Percentiles rank a stretch among this genome's conserved stretches.
phyloP scores from a whole-genome alignment of 37 sponge, comb jelly and placozoan genomes.

The Tethya wilhelma region DNA sequence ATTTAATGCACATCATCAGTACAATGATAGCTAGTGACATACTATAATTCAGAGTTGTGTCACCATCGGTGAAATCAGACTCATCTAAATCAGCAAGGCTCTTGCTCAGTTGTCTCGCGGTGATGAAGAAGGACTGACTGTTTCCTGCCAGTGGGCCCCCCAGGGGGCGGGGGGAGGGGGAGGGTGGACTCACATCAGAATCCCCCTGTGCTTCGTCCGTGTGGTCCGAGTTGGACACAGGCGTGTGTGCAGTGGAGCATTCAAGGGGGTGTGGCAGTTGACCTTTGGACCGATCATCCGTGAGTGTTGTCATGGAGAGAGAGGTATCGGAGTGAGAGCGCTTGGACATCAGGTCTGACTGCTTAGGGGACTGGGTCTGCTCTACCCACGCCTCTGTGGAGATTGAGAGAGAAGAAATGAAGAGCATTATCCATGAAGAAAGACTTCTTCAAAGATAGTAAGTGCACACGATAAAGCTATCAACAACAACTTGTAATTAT shows the following conservation, averaged over 20 bases:
- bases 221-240: too few relatives aligned
- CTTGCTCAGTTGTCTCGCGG: slow-evolving; percentile 22
- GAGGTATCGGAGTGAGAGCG: neutral
- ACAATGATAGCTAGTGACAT: too few relatives aligned
- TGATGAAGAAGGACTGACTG: slow-evolving; percentile 44
- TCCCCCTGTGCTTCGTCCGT: neutral
- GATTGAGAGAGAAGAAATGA: neutral
- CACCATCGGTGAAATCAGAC: neutral
- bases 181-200: neutral
- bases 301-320: neutral
- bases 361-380: slow-evolving; percentile 21
- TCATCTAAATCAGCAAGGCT: slow-evolving; percentile 28
- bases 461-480: neutral
- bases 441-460: neutral
- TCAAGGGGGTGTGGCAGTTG: neutral
- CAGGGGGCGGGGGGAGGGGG: slow-evolving; percentile 12
- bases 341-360: neutral
- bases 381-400: slow-evolving; percentile 85
- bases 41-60: neutral
- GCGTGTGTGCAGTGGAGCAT: neutral
- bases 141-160: too few relatives aligned
- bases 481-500: neutral
- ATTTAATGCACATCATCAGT: too few relatives aligned
- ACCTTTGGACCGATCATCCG: neutral
- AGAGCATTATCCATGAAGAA: neutral